Evolutionary conservation across 2,888 invertebrate species (phyloP).

Genomic region (Leptarthrus brevirostris): DNA sequence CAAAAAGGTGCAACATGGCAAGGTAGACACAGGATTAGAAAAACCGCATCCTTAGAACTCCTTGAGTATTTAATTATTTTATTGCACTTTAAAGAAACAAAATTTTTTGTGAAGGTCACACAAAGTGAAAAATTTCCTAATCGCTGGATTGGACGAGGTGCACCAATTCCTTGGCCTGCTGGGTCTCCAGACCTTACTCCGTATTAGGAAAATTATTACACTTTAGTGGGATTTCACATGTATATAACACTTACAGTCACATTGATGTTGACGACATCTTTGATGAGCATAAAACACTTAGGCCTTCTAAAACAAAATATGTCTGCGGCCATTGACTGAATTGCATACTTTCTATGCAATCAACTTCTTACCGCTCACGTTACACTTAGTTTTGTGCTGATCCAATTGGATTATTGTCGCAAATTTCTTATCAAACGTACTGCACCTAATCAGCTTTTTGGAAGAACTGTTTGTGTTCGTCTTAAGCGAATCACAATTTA

Average conservation of each 20-base stretch:
- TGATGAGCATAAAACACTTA: neutral
- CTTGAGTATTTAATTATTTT: too few species aligned
- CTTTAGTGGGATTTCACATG: slow-evolving; percentile 1
- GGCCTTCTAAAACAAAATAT: neutral
- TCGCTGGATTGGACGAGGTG: too few species aligned
- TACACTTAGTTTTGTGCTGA: slow-evolving; percentile 48
- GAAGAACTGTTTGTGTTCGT: neutral
- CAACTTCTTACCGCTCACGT: slow-evolving; percentile 5
- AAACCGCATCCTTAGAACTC: too few species aligned
- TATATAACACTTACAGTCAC: slow-evolving; percentile 12
- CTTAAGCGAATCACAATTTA: slow-evolving; percentile 6
- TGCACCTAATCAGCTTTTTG: slow-evolving; percentile 49
- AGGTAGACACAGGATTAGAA: too few species aligned
- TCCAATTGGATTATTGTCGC: slow-evolving; percentile 50
- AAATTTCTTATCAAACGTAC: slow-evolving; percentile 50
- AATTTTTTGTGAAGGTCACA: too few species aligned
- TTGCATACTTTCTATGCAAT: slow-evolving; percentile 8
- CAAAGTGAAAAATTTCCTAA: too few species aligned
- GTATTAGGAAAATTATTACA: too few species aligned
- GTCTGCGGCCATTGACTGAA: too few species aligned
- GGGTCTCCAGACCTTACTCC: too few species aligned
- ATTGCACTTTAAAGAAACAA: too few species aligned
- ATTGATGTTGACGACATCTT: neutral
- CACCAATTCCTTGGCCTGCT: too few species aligned
- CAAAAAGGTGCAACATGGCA: too few species aligned